These are phyloP conservation scores for Plutella xylostella DNA, from an alignment of 2,888 invertebrate species.

Conservation along the genomic window DNA sequence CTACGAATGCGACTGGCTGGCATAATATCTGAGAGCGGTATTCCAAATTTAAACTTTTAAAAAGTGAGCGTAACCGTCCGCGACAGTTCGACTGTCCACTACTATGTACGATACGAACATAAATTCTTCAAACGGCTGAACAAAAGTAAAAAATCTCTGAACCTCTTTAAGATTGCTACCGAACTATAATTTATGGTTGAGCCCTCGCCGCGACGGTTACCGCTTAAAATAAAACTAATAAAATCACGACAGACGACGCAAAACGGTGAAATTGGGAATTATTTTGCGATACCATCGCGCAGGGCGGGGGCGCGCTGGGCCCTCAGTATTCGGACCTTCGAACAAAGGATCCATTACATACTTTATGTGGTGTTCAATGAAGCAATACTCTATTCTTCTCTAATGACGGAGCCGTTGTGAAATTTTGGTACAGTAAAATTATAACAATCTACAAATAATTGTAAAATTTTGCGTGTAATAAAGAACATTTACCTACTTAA, in stretches of 20 bases:
- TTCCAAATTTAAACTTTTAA: no score
- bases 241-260: conserved; percentile 43
- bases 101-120: conserved; percentile 66
- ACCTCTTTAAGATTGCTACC: conserved; percentile 66
- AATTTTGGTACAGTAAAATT: no score
- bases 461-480: no score
- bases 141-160: conserved; percentile 55
- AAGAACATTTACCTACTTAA: no score
- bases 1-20: background rate
- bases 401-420: no score
- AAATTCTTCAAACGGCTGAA: conserved; percentile 67
- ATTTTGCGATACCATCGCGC: conserved; percentile 65
- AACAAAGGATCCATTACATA: no score
- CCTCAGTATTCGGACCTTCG: no score
- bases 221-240: conserved; percentile 45
- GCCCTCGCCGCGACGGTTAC: conserved; percentile 46
- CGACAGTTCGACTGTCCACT: conserved; percentile 48
- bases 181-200: conserved; percentile 68
- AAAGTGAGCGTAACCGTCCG: no score
- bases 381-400: no score
- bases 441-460: no score
- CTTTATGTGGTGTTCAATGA: no score
- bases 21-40: background rate
- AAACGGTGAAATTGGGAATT: conserved; percentile 70
- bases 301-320: background rate